Conservation (phyloP, 2,797 vertebrate species). For the Diplodus puntazzo region DNA sequence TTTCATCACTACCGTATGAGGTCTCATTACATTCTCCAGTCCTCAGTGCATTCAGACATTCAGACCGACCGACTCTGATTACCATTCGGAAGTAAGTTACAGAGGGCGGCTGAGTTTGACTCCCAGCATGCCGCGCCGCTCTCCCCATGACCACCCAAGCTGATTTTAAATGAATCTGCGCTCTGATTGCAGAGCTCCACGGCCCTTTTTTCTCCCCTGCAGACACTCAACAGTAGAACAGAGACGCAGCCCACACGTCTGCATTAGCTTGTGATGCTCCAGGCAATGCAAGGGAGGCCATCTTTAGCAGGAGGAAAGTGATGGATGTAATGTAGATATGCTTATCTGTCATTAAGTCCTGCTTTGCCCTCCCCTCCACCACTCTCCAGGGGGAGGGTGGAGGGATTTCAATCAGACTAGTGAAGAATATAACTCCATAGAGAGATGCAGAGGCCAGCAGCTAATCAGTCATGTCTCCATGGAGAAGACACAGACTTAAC, state of each 20-base stretch:
- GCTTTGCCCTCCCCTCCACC: constrained; percentile 59
- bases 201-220: constrained; percentile 34
- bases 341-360: constrained; percentile 73
- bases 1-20: not conserved
- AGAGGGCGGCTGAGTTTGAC: not conserved
- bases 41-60: not conserved
- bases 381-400: constrained; percentile 37
- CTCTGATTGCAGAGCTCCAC: constrained; percentile 52
- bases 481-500: constrained; percentile 54
- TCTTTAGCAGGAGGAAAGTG: constrained; percentile 61
- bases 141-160: constrained; percentile 59
- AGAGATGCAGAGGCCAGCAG: constrained; percentile 60
- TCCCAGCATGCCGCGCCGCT: constrained; percentile 20
- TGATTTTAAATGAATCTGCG: constrained; percentile 71
- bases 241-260: constrained; percentile 50
- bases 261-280: constrained; percentile 54
- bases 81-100: constrained; percentile 7
- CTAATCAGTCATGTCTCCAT: constrained; percentile 66
- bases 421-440: constrained; percentile 49
- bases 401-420: constrained; percentile 66
- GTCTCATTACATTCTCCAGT: not conserved
- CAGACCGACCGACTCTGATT: not conserved
- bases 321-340: constrained; percentile 71
- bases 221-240: constrained; percentile 42
- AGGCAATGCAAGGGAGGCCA: constrained; percentile 54